phyloP scores from a whole-genome alignment of 2,888 invertebrate genomes.

The Daptonema setosum region DNA sequence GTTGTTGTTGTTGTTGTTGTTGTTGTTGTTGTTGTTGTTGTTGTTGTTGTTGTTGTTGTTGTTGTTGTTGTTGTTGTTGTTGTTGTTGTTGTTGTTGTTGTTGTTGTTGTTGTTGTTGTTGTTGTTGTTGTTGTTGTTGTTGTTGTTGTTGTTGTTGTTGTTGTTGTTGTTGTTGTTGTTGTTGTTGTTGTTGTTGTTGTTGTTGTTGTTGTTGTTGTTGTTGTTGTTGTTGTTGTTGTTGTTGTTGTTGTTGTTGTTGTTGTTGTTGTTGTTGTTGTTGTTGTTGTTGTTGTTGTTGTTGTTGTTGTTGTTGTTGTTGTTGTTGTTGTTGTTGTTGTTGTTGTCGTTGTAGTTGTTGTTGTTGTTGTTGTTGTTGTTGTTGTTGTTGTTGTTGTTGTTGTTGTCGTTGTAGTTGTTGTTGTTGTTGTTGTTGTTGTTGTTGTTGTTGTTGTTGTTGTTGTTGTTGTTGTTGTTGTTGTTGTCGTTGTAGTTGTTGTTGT shows the following conservation, averaged over 20 bases:
- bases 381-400: not conserved
- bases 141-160: not conserved
- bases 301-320: not conserved
- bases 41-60: not conserved
- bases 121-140: not conserved
- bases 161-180: not conserved
- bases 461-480: not conserved
- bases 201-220: not conserved
- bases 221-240: conserved; percentile 3
- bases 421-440: not conserved
- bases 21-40: not conserved
- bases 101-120: not conserved
- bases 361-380: not conserved
- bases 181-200: not conserved
- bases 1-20: not conserved
- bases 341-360: not conserved
- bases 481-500: not conserved
- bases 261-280: conserved; percentile 1
- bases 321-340: not conserved
- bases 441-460: not conserved
- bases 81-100: not conserved
- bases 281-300: not conserved
- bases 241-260: conserved; percentile 1
- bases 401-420: not conserved
- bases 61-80: not conserved